Evolutionary conservation across 2,888 invertebrate genomes (phyloP).

Genomic region (Caenorhabditis sulstoni): DNA sequence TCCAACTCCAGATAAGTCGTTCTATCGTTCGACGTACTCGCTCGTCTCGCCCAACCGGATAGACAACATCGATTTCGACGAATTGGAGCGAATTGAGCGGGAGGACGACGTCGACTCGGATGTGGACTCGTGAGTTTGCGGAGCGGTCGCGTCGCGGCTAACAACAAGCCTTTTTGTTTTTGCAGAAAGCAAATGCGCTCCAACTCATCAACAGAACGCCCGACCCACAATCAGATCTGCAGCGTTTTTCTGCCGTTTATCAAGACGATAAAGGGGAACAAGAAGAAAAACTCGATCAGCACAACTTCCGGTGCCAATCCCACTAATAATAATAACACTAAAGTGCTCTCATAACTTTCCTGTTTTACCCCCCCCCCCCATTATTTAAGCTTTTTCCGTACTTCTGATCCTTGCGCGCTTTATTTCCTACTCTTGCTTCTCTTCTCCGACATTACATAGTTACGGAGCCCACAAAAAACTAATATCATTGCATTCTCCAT

Average conservation of each 20-base stretch:
- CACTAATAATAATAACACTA: constrained; percentile 30
- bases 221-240: constrained; percentile 38
- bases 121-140: constrained; percentile 25
- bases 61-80: constrained; percentile 60
- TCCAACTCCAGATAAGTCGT: constrained; percentile 62
- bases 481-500: constrained; percentile 3
- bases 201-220: constrained; percentile 51
- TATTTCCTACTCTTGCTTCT: not conserved
- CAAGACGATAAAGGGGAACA: constrained; percentile 68
- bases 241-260: constrained; percentile 63
- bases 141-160: too few relatives aligned
- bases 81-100: constrained; percentile 51
- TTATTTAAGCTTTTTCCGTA: too few relatives aligned
- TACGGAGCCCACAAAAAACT: constrained; percentile 1
- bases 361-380: not conserved
- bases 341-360: constrained; percentile 6
- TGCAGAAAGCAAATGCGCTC: constrained; percentile 51
- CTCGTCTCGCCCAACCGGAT: constrained; percentile 61
- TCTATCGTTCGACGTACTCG: constrained; percentile 68
- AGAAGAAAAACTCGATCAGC: constrained; percentile 58
- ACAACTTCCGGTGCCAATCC: too few relatives aligned
- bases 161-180: not conserved
- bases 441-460: not conserved
- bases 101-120: constrained; percentile 4
- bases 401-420: too few relatives aligned